Percentiles rank a stretch among this genome's conserved stretches.
Evolutionary conservation across 2,888 invertebrate species (phyloP).

Genomic region (Atrina japonica): DNA sequence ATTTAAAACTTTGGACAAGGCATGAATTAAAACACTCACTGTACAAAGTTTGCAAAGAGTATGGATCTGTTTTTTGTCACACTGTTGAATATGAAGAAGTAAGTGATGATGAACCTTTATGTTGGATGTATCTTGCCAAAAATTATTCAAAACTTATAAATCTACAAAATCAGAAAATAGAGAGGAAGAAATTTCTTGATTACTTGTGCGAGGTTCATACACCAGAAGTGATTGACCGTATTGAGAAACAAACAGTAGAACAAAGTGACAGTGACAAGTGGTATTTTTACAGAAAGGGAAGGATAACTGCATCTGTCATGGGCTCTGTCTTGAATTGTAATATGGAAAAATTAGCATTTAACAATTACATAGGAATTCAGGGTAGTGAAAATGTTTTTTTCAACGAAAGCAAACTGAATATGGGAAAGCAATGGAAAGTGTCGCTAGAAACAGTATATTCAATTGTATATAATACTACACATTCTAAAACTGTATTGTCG

Average conservation of each 20-base stretch:
- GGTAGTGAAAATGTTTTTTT: constrained; percentile 15
- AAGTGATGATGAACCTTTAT: no score
- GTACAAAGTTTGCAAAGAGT: constrained; percentile 20
- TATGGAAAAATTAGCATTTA: constrained; percentile 17
- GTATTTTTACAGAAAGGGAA: constrained; percentile 22
- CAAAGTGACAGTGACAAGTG: constrained; percentile 18
- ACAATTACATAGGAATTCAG: constrained; percentile 10
- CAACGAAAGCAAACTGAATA: constrained; percentile 30
- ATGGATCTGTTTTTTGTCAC: constrained; percentile 22
- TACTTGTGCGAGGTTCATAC: not conserved
- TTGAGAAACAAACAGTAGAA: constrained; percentile 3
- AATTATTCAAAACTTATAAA: no score
- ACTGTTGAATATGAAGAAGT: no score
- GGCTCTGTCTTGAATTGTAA: constrained; percentile 31
- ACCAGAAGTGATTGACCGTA: constrained; percentile 12
- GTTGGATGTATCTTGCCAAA: no score
- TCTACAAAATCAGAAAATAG: no score
- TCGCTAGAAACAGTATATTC: constrained; percentile 23
- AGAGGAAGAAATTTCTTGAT: not conserved
- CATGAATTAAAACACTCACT: constrained; percentile 12
- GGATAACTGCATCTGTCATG: constrained; percentile 22
- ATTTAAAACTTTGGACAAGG: not conserved
- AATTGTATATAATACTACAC: not conserved
- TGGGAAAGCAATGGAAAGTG: constrained; percentile 38
- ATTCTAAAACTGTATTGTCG: constrained; percentile 9